Evolutionary conservation across 2,888 invertebrate genomes (phyloP).

Genomic region (Ophonus ardosiacus): DNA sequence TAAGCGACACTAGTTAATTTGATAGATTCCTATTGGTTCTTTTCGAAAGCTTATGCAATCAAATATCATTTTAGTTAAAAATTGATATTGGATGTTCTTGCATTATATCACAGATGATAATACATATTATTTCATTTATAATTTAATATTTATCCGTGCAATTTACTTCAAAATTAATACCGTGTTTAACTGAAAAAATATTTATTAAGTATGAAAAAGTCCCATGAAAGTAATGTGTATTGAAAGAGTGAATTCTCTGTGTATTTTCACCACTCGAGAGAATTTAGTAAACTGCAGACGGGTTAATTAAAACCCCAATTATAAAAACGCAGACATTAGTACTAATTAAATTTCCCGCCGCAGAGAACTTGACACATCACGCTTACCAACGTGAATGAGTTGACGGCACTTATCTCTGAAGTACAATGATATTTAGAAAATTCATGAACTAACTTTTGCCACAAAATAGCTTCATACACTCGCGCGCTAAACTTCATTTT

Average conservation of each 20-base stretch:
- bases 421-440: slow-evolving; percentile 55
- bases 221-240: neutral
- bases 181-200: too few relatives aligned
- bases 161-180: too few relatives aligned
- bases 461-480: slow-evolving; percentile 50
- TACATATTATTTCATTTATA: too few relatives aligned
- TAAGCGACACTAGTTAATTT: too few relatives aligned
- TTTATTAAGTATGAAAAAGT: neutral
- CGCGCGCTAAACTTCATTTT: slow-evolving; percentile 43
- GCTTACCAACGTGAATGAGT: neutral
- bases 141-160: too few relatives aligned
- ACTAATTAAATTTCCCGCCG: slow-evolving; percentile 19
- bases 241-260: slow-evolving; percentile 9
- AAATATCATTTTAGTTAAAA: too few relatives aligned
- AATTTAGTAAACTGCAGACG: neutral
- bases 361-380: slow-evolving; percentile 16
- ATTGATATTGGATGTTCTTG: too few relatives aligned
- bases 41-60: too few relatives aligned
- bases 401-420: slow-evolving; percentile 43
- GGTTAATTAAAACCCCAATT: slow-evolving; percentile 29
- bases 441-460: slow-evolving; percentile 54
- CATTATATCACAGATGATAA: too few relatives aligned
- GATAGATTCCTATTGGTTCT: too few relatives aligned
- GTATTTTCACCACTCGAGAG: neutral
- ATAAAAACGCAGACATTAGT: slow-evolving; percentile 17